phyloP scores from a whole-genome alignment of 2,113 vertebrate genomes.

The Tragelaphus imberbis region DNA sequence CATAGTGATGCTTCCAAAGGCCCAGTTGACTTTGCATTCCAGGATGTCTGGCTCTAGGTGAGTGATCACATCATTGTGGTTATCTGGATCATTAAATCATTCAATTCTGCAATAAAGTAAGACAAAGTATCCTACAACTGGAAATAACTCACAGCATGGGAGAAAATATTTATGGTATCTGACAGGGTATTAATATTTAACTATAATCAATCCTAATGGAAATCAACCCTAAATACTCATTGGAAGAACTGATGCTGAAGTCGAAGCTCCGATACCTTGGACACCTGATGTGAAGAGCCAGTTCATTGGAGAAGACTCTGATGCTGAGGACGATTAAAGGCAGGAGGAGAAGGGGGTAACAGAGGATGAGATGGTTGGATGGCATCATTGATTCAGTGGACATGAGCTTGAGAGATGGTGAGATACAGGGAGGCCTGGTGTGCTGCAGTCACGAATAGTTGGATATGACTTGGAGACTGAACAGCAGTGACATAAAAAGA shows the following conservation, averaged over 20 bases:
- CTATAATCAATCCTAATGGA: not conserved
- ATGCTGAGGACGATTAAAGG: not conserved
- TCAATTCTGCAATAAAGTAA: not conserved
- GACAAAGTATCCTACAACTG: not conserved
- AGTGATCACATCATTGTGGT: not conserved
- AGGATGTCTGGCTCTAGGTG: not conserved
- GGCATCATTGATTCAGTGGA: not conserved
- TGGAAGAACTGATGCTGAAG: not conserved
- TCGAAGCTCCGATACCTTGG: not conserved
- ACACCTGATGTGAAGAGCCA: not conserved
- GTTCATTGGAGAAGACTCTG: not conserved
- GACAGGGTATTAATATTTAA: not conserved
- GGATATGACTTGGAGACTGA: not conserved
- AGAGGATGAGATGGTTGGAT: not conserved
- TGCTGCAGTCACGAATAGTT: not conserved
- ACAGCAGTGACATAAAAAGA: not conserved
- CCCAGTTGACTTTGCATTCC: not conserved
- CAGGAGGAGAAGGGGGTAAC: not conserved
- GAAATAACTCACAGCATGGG: not conserved
- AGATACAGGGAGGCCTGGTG: not conserved
- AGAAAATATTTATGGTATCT: not conserved
- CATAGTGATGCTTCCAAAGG: not conserved
- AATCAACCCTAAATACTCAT: not conserved
- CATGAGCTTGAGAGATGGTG: not conserved
- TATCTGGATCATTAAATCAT: not conserved